Conservation (phyloP, 2,797 vertebrate species). For the Siniperca obscura region DNA sequence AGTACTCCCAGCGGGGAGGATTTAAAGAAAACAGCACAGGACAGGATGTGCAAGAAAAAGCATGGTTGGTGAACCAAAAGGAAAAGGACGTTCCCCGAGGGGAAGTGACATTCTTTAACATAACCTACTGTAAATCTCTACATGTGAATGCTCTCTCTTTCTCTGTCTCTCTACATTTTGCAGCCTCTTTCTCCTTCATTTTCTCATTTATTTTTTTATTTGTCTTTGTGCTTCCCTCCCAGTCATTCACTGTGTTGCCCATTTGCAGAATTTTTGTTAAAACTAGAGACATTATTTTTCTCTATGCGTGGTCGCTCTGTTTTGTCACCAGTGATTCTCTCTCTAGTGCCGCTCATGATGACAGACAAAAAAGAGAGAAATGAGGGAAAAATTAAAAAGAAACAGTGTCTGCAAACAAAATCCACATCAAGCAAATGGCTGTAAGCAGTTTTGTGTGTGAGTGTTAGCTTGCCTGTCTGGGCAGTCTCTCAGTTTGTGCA, state of each 20-base stretch:
- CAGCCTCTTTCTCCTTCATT: not conserved
- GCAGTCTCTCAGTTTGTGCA: slow-evolving; percentile 25
- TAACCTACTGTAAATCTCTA: slow-evolving; percentile 48
- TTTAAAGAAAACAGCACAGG: slow-evolving; percentile 54
- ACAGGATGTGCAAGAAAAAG: slow-evolving; percentile 43
- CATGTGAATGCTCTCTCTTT: slow-evolving; percentile 23
- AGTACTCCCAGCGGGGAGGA: slow-evolving; percentile 62
- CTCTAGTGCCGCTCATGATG: slow-evolving; percentile 1
- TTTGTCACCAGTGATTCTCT: slow-evolving; percentile 38
- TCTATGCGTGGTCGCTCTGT: slow-evolving; percentile 34
- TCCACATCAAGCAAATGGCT: slow-evolving; percentile 5
- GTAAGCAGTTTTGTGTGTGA: slow-evolving; percentile 10
- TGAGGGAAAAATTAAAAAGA: slow-evolving; percentile 15
- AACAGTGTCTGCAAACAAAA: slow-evolving; percentile 34
- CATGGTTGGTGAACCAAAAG: slow-evolving; percentile 55
- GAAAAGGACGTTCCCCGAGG: slow-evolving; percentile 41
- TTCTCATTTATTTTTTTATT: slow-evolving; percentile 12
- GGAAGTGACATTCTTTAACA: slow-evolving; percentile 52
- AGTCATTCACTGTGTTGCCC: slow-evolving; percentile 24
- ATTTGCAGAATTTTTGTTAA: slow-evolving; percentile 40
- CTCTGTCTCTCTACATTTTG: not conserved
- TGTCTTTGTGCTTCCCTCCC: slow-evolving; percentile 1
- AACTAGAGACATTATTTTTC: slow-evolving; percentile 33
- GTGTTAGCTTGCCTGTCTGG: slow-evolving; percentile 11
- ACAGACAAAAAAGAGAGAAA: slow-evolving; percentile 19